Evolutionary conservation across 2,797 vertebrate genomes (phyloP).

Genomic region (Champsocephalus esox): DNA sequence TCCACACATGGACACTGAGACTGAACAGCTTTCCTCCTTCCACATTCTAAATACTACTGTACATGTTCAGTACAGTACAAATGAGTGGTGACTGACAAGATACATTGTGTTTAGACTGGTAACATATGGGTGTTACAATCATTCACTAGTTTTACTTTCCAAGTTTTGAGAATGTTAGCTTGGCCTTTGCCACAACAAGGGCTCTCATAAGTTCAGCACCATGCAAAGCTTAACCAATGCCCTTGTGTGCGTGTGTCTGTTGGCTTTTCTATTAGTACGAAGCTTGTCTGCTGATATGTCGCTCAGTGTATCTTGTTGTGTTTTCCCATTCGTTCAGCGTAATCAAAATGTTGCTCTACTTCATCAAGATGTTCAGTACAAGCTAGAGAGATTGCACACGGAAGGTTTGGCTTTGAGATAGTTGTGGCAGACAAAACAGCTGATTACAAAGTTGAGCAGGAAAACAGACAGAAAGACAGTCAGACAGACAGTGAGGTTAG

Average conservation of each 20-base stretch:
- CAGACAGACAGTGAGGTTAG: conserved; percentile 43
- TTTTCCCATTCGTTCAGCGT: not conserved
- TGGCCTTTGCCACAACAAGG: not conserved
- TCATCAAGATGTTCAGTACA: not conserved
- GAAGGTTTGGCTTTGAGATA: not conserved
- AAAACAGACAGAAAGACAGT: conserved; percentile 17
- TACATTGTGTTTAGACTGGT: not conserved
- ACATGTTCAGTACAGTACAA: not conserved
- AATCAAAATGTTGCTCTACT: conserved; percentile 6
- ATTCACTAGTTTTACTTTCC: not conserved
- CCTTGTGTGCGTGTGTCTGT: not conserved
- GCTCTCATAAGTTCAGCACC: not conserved
- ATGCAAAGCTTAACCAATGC: not conserved
- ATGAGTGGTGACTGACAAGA: not conserved
- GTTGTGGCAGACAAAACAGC: not conserved
- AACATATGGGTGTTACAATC: not conserved
- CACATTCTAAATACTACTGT: not conserved
- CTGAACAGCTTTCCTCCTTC: not conserved
- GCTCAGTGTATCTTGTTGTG: not conserved
- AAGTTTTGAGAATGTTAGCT: not conserved
- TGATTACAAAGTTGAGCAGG: not conserved
- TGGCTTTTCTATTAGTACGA: not conserved
- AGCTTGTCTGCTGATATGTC: not conserved
- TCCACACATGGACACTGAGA: not conserved
- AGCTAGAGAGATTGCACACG: not conserved